Conservation (phyloP, 2,113 vertebrate species). For the Hiodon alosoides region DNA sequence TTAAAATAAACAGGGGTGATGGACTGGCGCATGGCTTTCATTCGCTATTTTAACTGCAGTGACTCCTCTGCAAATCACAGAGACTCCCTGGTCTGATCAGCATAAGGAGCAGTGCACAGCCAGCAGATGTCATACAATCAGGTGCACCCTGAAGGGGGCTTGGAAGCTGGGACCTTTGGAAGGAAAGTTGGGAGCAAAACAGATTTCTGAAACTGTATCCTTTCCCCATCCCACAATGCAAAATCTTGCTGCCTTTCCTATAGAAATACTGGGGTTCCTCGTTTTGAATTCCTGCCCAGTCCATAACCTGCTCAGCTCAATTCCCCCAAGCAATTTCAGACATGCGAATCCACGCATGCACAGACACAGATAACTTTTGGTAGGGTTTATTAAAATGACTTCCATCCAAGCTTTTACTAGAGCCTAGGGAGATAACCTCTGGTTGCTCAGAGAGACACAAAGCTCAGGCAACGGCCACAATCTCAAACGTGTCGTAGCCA, state of each 20-base stretch:
- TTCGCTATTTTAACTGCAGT: slow-evolving; percentile 23
- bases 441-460: no score
- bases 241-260: neutral
- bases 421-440: no score
- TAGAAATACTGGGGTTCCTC: no score
- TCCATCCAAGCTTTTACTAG: no score
- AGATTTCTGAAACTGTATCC: neutral
- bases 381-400: no score
- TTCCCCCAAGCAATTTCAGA: neutral
- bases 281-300: no score
- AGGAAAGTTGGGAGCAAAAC: neutral
- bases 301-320: no score
- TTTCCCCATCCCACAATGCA: neutral
- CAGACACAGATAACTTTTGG: neutral
- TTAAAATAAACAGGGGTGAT: neutral
- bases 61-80: slow-evolving; percentile 9
- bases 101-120: slow-evolving; percentile 18
- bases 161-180: slow-evolving; percentile 10
- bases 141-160: slow-evolving; percentile 13
- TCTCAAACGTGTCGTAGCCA: no score
- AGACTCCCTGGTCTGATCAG: slow-evolving; percentile 1
- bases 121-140: slow-evolving; percentile 20
- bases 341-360: neutral
- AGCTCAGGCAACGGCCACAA: no score
- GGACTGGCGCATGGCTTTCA: slow-evolving; percentile 27